Evolutionary conservation across 1,140 invertebrate species (phyloP).

Genomic region (Stegodyphus dumicola): DNA sequence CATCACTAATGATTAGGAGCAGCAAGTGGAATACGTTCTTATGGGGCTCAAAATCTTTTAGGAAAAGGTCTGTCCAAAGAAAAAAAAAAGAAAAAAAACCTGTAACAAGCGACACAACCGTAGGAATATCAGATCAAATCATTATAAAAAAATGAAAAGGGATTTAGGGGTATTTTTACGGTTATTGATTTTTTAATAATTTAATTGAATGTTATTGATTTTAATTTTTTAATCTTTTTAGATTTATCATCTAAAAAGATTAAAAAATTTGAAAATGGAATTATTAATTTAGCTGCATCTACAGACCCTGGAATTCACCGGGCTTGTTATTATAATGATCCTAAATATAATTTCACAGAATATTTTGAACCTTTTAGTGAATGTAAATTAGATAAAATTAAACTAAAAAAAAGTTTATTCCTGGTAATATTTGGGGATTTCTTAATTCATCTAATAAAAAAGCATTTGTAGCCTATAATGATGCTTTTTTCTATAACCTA

Average conservation of each 20-base stretch:
- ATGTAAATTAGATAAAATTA: not conserved
- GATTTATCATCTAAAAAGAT: no score
- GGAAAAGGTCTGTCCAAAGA: not conserved
- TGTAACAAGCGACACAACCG: not conserved
- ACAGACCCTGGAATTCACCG: not conserved
- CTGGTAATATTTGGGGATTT: no score
- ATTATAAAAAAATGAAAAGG: not conserved
- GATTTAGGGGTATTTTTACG: no score
- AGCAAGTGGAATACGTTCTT: not conserved
- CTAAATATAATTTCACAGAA: not conserved
- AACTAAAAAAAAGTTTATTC: no score
- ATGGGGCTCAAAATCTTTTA: not conserved
- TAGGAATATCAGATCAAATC: not conserved
- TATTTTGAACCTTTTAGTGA: not conserved
- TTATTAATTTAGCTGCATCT: conserved; percentile 1
- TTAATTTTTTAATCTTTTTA: no score
- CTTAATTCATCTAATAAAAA: no score
- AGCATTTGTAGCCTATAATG: no score
- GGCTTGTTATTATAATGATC: not conserved
- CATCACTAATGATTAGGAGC: not conserved
- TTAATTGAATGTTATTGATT: no score
- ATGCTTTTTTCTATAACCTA: no score
- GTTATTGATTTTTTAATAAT: no score
- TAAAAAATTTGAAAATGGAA: conserved; percentile 25
- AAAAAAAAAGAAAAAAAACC: no score